Evolutionary conservation across 2,888 invertebrate genomes (phyloP), one percentile per base, ranked within the genome.

Genomic region (Timema cristinae): DNA sequence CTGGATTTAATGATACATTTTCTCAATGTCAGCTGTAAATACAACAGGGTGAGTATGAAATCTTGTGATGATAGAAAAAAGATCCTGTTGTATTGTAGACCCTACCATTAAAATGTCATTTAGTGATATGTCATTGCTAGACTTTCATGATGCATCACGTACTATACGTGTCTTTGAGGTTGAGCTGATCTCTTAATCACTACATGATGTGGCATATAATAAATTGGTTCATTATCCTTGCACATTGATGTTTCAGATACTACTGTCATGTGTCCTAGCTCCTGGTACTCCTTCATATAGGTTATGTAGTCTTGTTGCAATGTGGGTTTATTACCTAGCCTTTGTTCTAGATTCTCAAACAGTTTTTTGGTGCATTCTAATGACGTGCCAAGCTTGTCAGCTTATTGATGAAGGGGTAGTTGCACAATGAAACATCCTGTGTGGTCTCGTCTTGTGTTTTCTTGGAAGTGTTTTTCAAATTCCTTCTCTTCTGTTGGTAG

Each of bases 1-100:
- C 50, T 67, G 48, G n/a, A 67, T 50, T 13, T 67, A 50, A 32
- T 50, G 7, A 52, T 67, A 67, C 67, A 50, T 67, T 59, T 59
- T 59, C 5, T n/a, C 59, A 13, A 59, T 13, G 13, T 59, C 59
- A 59, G 59, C 59, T 59, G 59, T 59, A n/a, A 59, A 16, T 59
- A 59, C 59, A n/a, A 59, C 32, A 7, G 15, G n/a, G 8, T 8
- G 59, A 59, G 15, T 59, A 32, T 4, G 15, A 59, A 59, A n/a
- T n/a, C 8, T 59, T n/a, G 32, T 16, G 16, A 59, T 9, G 32
- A 59, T 59, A 16, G 59, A 59, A 59, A 59, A 59, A 15, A 59
- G 5, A n/a, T 59, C 59, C 15, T 59, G 16, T 59, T 8, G 59
- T 8, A 59, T 13, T n/a, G 59, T 59, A 32, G 59, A n/a, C 32